Evolutionary conservation across 2,888 invertebrate genomes (phyloP).

Genomic region (Chaetoderma sp.): DNA sequence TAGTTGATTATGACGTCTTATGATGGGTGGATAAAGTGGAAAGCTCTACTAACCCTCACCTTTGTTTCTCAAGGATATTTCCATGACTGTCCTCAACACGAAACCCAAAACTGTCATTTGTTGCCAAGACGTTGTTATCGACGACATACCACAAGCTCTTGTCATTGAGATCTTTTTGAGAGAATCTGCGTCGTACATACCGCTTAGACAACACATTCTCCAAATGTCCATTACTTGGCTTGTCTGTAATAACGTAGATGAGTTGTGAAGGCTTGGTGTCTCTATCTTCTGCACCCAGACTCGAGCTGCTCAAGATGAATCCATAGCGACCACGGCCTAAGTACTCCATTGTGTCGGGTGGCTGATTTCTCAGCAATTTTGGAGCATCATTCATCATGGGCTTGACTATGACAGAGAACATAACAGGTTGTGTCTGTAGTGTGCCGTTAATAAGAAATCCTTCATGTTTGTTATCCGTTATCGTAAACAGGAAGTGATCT

Average conservation of each 20-base stretch:
- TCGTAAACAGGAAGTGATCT: slow-evolving; percentile 60
- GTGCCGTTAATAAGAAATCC: slow-evolving; percentile 63
- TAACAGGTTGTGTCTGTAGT: slow-evolving; percentile 54
- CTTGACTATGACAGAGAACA: slow-evolving; percentile 62
- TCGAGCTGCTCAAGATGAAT: slow-evolving; percentile 53
- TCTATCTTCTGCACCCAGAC: slow-evolving; percentile 59
- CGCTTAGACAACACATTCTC: slow-evolving; percentile 61
- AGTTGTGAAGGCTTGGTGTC: slow-evolving; percentile 51
- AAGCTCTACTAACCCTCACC: slow-evolving; percentile 46
- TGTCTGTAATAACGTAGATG: slow-evolving; percentile 56
- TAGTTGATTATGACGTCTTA: too few species aligned
- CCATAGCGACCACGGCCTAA: slow-evolving; percentile 56
- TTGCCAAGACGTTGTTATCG: slow-evolving; percentile 47
- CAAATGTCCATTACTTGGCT: slow-evolving; percentile 60
- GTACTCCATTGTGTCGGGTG: slow-evolving; percentile 54
- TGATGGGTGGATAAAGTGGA: too few species aligned
- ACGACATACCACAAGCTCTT: slow-evolving; percentile 58
- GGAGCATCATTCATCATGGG: slow-evolving; percentile 61
- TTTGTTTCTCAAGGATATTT: slow-evolving; percentile 58
- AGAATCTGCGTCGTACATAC: slow-evolving; percentile 59
- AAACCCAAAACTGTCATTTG: slow-evolving; percentile 64
- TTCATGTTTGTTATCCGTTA: slow-evolving; percentile 59
- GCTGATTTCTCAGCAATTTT: slow-evolving; percentile 51
- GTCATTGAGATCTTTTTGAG: slow-evolving; percentile 66
- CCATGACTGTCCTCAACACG: slow-evolving; percentile 58